phyloP scores from a whole-genome alignment of 2,888 invertebrate species.

The Rhagium mordax region DNA sequence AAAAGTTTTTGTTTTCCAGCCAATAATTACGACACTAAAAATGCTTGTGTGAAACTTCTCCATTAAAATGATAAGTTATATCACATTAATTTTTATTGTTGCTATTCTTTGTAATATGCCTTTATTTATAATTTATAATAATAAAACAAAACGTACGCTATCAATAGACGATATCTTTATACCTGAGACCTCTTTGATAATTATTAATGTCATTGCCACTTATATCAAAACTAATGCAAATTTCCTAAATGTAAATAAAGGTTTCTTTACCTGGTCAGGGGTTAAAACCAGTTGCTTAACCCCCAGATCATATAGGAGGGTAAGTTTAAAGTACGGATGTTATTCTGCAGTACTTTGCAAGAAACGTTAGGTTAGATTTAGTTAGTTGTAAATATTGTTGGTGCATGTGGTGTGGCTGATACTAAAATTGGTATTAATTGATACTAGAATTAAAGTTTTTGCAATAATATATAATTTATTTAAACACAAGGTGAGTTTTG shows the following conservation, averaged over 20 bases:
- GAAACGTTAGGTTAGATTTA: conserved; percentile 7
- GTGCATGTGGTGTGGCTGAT: neutral
- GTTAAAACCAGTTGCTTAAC: conserved; percentile 4
- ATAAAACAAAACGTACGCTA: neutral
- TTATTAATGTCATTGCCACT: conserved; percentile 6
- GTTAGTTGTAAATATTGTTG: neutral
- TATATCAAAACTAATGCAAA: conserved; percentile 7
- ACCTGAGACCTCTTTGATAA: neutral
- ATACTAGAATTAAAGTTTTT: neutral
- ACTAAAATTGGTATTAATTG: too few species aligned
- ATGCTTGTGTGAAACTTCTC: too few species aligned
- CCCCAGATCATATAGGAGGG: neutral
- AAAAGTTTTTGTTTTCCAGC: too few species aligned
- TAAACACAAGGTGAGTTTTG: neutral
- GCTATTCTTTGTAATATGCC: neutral
- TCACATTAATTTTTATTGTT: too few species aligned
- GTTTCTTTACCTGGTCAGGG: conserved; percentile 2
- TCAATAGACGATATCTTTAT: neutral
- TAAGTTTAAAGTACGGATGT: conserved; percentile 5
- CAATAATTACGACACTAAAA: too few species aligned
- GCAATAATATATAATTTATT: neutral
- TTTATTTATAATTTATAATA: neutral
- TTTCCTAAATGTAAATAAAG: neutral
- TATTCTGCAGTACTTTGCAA: conserved; percentile 2
- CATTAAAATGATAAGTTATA: too few species aligned